Percentiles rank a stretch among this genome's conserved stretches.
phyloP scores from a whole-genome alignment of 2,113 vertebrate species.

The Natator depressus region DNA sequence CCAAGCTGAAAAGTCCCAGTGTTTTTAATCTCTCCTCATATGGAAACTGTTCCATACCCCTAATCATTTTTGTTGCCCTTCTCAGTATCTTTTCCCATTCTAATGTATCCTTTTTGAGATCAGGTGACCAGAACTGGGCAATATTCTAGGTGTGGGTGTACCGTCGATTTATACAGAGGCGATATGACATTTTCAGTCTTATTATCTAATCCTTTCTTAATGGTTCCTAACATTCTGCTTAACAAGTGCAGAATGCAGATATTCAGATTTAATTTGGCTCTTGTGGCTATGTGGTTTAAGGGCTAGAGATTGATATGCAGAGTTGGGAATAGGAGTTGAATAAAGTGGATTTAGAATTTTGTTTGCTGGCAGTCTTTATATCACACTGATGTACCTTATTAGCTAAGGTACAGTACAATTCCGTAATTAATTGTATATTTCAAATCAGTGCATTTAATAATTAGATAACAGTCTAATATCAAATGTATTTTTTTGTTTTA shows the following conservation, averaged over 20 bases:
- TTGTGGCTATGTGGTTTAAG: neutral
- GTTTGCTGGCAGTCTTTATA: neutral
- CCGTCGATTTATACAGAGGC: neutral
- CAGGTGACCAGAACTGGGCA: neutral
- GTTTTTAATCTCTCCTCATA: neutral
- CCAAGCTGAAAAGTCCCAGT: neutral
- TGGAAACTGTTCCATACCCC: neutral
- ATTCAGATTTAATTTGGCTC: neutral
- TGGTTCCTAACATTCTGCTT: neutral
- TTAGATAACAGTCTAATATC: neutral
- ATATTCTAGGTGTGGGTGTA: neutral
- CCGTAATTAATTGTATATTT: neutral
- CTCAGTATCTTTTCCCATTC: neutral
- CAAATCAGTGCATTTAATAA: neutral
- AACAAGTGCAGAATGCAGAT: neutral
- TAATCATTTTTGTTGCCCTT: neutral
- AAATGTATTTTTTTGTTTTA: constrained; percentile 34
- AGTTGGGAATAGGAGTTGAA: neutral
- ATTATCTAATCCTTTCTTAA: neutral
- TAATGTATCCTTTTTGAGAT: neutral
- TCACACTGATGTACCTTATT: neutral
- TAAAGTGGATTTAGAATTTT: neutral
- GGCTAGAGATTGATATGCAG: neutral
- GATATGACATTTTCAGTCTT: neutral
- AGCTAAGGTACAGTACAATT: neutral